These are phyloP conservation scores for Lasius fuliginosus DNA, from an alignment of 2,888 invertebrate genomes.

Conservation along the genomic window DNA sequence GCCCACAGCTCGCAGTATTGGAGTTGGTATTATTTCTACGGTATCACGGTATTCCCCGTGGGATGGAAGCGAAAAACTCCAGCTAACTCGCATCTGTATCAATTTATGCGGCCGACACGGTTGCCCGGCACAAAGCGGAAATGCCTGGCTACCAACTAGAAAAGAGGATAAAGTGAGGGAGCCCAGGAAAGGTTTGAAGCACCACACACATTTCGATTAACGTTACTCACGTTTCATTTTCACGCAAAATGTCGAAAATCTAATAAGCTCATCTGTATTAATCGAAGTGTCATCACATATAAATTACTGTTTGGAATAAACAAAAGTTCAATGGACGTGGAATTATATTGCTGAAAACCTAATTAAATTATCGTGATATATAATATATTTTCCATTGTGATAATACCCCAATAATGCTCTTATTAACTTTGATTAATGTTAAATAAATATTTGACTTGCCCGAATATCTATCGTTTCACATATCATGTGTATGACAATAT, in stretches of 20 bases:
- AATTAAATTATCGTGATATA: conserved; percentile 20
- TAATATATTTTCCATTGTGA: conserved; percentile 10
- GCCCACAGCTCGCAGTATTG: conserved; percentile 39
- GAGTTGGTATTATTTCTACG: conserved; percentile 51
- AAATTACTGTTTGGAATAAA: conserved; percentile 44
- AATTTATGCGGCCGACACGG: conserved; percentile 83
- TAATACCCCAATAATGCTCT: conserved; percentile 18
- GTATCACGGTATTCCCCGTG: conserved; percentile 69
- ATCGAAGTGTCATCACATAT: conserved; percentile 16
- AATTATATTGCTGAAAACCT: conserved; percentile 24
- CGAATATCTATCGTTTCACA: not conserved
- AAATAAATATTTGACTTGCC: conserved; percentile 20
- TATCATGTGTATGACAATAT: not conserved
- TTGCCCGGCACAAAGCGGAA: conserved; percentile 75
- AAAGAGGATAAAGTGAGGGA: conserved; percentile 69
- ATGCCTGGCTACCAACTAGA: conserved; percentile 71
- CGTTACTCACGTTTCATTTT: conserved; percentile 53
- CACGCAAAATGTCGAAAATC: conserved; percentile 57
- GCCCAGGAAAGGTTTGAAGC: conserved; percentile 60
- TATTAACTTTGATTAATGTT: conserved; percentile 27
- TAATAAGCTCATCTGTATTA: conserved; percentile 54
- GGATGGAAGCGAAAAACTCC: conserved; percentile 84
- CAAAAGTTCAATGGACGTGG: conserved; percentile 43
- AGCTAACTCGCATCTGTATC: conserved; percentile 86
- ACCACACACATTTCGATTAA: conserved; percentile 59